Evolutionary conservation across 2,113 vertebrate genomes (phyloP).

Genomic region (Asarcornis scutulata): DNA sequence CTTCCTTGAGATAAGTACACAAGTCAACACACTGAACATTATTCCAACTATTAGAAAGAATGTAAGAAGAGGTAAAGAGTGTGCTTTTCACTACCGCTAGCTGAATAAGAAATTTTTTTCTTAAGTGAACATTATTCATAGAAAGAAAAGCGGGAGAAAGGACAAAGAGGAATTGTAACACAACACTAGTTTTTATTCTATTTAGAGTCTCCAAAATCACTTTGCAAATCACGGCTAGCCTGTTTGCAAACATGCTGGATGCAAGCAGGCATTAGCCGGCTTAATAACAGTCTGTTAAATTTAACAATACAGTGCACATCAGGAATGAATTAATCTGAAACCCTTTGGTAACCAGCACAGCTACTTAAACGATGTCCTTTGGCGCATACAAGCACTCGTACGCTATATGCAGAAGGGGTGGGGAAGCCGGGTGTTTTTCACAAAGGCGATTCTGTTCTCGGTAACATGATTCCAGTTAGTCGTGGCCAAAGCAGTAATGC

Average conservation of each 20-base stretch:
- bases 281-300: slow-evolving; percentile 48
- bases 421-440: neutral
- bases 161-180: neutral
- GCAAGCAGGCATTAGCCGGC: neutral
- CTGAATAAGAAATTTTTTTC: neutral
- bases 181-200: neutral
- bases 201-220: neutral
- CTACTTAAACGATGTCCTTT: slow-evolving; percentile 9
- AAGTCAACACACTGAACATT: neutral
- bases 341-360: slow-evolving; percentile 19
- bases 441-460: slow-evolving; percentile 65
- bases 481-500: slow-evolving; percentile 38
- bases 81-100: neutral
- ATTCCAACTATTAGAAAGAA: neutral
- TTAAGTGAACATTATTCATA: neutral
- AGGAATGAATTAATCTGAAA: slow-evolving; percentile 59
- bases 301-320: slow-evolving; percentile 55
- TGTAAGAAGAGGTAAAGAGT: neutral
- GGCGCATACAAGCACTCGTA: neutral
- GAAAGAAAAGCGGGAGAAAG: neutral
- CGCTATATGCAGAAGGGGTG: slow-evolving; percentile 18
- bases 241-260: neutral
- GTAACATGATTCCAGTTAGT: slow-evolving; percentile 57
- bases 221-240: neutral
- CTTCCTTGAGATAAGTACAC: neutral